These are phyloP conservation scores for Herpetotheres cachinnans DNA, from an alignment of 2,113 vertebrate genomes.

Conservation along the genomic window DNA sequence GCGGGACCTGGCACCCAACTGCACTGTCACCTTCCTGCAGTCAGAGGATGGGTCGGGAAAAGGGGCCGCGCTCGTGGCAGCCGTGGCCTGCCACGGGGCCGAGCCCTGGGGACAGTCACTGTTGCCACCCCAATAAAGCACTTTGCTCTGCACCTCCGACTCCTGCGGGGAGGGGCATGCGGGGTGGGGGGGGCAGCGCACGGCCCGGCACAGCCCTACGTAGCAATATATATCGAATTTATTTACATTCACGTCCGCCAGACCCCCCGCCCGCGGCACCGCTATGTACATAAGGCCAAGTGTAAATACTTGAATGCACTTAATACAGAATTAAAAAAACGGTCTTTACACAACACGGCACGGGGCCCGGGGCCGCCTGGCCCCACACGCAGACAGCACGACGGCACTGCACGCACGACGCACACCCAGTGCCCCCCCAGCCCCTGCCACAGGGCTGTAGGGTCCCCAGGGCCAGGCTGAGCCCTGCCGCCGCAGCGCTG, in stretches of 20 bases:
- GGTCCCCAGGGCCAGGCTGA: background rate
- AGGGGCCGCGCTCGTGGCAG: constrained; percentile 86
- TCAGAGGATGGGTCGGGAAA: constrained; percentile 86
- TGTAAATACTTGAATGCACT: constrained; percentile 84
- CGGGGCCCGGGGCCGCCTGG: constrained; percentile 31
- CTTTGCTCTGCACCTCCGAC: background rate
- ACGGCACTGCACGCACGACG: constrained; percentile 76
- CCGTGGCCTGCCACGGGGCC: constrained; percentile 66
- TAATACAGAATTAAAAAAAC: constrained; percentile 85
- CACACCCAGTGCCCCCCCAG: constrained; percentile 65
- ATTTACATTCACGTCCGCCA: constrained; percentile 84
- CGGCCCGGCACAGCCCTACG: background rate
- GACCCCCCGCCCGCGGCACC: constrained; percentile 77
- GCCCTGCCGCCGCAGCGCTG: rapidly evolving
- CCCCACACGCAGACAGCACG: constrained; percentile 73
- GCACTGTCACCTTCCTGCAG: constrained; percentile 76
- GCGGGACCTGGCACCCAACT: constrained; percentile 77
- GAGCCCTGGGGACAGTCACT: background rate
- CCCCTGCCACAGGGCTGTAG: background rate
- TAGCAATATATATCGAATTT: constrained; percentile 88
- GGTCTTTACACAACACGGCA: constrained; percentile 76
- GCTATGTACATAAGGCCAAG: constrained; percentile 87
- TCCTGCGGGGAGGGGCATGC: background rate
- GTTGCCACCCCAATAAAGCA: background rate
- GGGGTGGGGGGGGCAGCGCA: background rate